phyloP scores from a whole-genome alignment of 2,797 vertebrate genomes.

The Enteromius thamalakanensis region DNA sequence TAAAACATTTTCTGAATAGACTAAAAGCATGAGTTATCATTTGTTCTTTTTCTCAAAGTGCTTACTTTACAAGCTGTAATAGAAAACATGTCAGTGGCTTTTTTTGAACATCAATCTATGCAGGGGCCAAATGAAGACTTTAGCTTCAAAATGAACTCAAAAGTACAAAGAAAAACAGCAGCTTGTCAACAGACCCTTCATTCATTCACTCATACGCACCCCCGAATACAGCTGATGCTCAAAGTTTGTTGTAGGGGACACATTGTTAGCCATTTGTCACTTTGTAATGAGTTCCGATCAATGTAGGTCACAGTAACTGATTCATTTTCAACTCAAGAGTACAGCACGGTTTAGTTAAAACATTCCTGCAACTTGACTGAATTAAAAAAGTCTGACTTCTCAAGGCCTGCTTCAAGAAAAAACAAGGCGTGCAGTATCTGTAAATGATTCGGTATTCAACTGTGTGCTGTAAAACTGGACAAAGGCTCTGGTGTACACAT shows the following conservation, averaged over 20 bases:
- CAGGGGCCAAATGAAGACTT: constrained; percentile 77
- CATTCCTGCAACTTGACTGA: constrained; percentile 5
- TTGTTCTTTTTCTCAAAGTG: constrained; percentile 85
- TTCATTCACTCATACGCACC: constrained; percentile 33
- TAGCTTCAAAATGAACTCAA: constrained; percentile 60
- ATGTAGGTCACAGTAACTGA: constrained; percentile 15
- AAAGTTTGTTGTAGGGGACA: constrained; percentile 9
- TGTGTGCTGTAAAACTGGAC: constrained; percentile 33
- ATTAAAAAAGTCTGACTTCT: constrained; percentile 25
- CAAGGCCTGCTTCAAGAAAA: constrained; percentile 7
- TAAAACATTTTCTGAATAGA: constrained; percentile 74
- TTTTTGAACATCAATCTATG: constrained; percentile 68
- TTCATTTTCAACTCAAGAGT: not conserved
- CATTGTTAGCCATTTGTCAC: constrained; percentile 22
- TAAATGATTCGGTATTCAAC: constrained; percentile 33
- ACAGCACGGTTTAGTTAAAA: not conserved
- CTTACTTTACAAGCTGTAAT: constrained; percentile 85
- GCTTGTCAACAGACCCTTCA: constrained; percentile 68
- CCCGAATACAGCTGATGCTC: constrained; percentile 27
- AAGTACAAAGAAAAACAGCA: constrained; percentile 77
- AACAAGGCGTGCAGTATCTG: constrained; percentile 22
- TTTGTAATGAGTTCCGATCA: constrained; percentile 12
- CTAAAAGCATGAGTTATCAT: constrained; percentile 79
- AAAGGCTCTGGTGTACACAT: constrained; percentile 34
- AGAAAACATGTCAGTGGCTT: constrained; percentile 87